phyloP scores from a whole-genome alignment of 1,140 invertebrate genomes.

The Drosophila ambigua region DNA sequence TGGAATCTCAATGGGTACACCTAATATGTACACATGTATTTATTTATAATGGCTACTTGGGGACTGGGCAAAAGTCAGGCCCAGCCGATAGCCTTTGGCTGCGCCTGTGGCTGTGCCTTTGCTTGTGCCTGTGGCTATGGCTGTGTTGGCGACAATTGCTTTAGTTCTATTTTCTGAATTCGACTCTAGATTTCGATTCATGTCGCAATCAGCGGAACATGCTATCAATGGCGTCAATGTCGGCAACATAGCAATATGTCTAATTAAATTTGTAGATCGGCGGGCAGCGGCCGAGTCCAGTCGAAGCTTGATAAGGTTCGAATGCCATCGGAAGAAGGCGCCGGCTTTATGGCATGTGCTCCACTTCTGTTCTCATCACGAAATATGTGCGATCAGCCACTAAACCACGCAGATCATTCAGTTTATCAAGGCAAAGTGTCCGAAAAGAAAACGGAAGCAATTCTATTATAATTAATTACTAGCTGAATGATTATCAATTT shows the following conservation, averaged over 20 bases:
- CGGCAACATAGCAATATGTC: conserved; percentile 80
- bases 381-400: conserved; percentile 12
- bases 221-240: conserved; percentile 74
- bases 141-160: conserved; percentile 54
- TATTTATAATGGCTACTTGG: conserved; percentile 12
- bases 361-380: conserved; percentile 29
- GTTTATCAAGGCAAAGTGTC: background rate
- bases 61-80: conserved; percentile 56
- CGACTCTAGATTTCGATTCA: conserved; percentile 37
- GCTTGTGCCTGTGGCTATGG: background rate
- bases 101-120: conserved; percentile 1
- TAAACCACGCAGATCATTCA: conserved; percentile 8
- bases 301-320: conserved; percentile 35
- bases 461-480: background rate
- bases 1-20: background rate
- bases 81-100: conserved; percentile 64
- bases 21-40: conserved; percentile 2
- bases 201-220: conserved; percentile 70
- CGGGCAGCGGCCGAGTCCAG: conserved; percentile 17
- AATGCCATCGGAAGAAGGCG: conserved; percentile 45
- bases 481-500: too few species aligned
- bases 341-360: conserved; percentile 33
- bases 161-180: conserved; percentile 61
- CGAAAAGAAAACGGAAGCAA: background rate
- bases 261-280: conserved; percentile 73